phyloP scores from a whole-genome alignment of 2,113 vertebrate genomes.

The Nannobrachium achirus region DNA sequence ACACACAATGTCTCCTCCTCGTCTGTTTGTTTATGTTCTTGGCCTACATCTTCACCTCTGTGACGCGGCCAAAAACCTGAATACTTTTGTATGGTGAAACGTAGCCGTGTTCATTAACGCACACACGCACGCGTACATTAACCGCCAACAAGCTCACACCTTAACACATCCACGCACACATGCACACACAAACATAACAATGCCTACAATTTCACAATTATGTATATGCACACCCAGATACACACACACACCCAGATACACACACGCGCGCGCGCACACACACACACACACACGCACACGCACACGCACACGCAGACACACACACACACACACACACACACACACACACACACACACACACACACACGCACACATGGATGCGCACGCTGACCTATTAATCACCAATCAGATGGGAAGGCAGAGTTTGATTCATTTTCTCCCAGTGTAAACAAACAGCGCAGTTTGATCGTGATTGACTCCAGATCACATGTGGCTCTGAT shows the following conservation, averaged over 20 bases:
- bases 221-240: too few relatives aligned
- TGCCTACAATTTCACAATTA: too few relatives aligned
- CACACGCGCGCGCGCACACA: neutral
- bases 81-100: conserved; percentile 7
- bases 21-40: conserved; percentile 41
- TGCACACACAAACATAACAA: neutral
- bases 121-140: neutral
- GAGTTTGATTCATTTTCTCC: conserved; percentile 34
- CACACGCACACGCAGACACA: conserved; percentile 10
- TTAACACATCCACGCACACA: neutral
- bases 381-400: conserved; percentile 33
- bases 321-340: neutral
- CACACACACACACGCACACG: neutral
- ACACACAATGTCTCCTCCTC: conserved; percentile 1
- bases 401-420: conserved; percentile 25
- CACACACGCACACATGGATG: conserved; percentile 9
- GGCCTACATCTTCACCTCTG: conserved; percentile 21
- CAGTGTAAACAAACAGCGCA: conserved; percentile 51
- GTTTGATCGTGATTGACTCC: conserved; percentile 50
- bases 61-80: conserved; percentile 26
- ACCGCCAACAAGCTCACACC: too few relatives aligned
- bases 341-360: conserved; percentile 7
- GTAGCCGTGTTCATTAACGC: neutral
- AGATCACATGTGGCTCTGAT: conserved; percentile 63
- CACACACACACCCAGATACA: too few relatives aligned